A percentile compares a stretch with the other conserved stretches of the same genome.
These are phyloP conservation scores for Microctenopoma stevenorrisi DNA, from an alignment of 2,797 vertebrate genomes.

Conservation along the genomic window DNA sequence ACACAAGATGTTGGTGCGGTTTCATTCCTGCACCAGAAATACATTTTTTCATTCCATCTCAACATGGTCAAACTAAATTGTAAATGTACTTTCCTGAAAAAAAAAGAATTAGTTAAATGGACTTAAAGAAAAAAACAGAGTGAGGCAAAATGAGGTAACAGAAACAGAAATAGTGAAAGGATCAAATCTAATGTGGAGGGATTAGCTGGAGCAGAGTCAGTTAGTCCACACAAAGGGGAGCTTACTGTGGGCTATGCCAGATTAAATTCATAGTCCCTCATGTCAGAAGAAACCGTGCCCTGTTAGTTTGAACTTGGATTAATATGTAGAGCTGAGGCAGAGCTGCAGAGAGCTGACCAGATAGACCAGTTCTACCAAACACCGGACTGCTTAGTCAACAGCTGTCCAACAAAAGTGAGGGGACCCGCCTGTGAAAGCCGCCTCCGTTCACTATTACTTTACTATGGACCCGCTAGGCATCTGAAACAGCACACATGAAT, in stretches of 20 bases:
- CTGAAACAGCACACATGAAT: constrained; percentile 56
- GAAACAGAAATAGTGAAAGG: constrained; percentile 13
- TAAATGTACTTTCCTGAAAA: not conserved
- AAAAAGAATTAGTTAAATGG: not conserved
- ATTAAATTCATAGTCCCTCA: constrained; percentile 40
- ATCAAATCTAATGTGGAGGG: constrained; percentile 1
- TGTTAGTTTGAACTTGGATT: constrained; percentile 39
- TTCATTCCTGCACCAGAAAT: not conserved
- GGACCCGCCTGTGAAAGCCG: constrained; percentile 36
- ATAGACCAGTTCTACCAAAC: constrained; percentile 62
- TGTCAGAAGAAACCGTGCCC: constrained; percentile 39
- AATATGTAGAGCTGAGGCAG: constrained; percentile 42
- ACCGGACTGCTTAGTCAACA: constrained; percentile 35
- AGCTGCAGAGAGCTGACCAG: constrained; percentile 56
- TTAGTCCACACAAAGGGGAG: constrained; percentile 27
- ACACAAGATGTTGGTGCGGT: not conserved
- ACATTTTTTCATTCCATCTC: not conserved
- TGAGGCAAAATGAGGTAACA: constrained; percentile 1
- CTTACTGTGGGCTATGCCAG: constrained; percentile 54
- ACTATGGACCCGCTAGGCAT: constrained; percentile 59
- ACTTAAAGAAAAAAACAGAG: constrained; percentile 6
- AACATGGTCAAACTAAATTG: not conserved
- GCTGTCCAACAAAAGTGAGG: constrained; percentile 55
- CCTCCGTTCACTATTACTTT: constrained; percentile 51
- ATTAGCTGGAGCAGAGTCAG: constrained; percentile 31